Conservation (phyloP, 2,113 vertebrate genomes). For the Vulpes vulpes region DNA sequence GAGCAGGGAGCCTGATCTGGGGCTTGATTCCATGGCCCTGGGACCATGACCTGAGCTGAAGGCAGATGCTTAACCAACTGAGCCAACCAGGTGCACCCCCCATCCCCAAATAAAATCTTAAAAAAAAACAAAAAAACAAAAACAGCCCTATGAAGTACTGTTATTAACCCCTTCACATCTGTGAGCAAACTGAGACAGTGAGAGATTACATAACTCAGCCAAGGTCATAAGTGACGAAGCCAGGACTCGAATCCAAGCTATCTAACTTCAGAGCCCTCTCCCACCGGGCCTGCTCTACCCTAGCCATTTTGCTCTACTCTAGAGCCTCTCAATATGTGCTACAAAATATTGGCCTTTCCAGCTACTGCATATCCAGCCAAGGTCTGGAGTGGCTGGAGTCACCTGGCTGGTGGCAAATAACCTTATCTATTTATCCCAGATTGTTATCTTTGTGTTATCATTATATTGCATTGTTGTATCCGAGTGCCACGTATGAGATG, state of each 20-base stretch:
- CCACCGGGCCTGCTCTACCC: background rate
- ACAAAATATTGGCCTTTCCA: background rate
- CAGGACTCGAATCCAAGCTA: background rate
- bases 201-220: background rate
- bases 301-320: background rate
- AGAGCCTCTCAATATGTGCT: background rate
- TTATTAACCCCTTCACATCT: background rate
- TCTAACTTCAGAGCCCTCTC: background rate
- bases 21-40: no score
- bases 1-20: no score
- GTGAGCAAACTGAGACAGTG: constrained; percentile 43
- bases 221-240: background rate
- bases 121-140: background rate
- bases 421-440: background rate
- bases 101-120: background rate
- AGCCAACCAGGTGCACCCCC: no score
- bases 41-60: no score
- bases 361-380: background rate
- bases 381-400: background rate
- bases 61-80: no score
- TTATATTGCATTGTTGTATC: background rate
- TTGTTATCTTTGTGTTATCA: background rate
- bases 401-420: background rate
- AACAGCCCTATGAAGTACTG: background rate
- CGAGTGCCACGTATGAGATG: background rate